These are phyloP conservation scores for Peromyscus californicus DNA, from an alignment of 2,113 vertebrate genomes.

Conservation along the genomic window DNA sequence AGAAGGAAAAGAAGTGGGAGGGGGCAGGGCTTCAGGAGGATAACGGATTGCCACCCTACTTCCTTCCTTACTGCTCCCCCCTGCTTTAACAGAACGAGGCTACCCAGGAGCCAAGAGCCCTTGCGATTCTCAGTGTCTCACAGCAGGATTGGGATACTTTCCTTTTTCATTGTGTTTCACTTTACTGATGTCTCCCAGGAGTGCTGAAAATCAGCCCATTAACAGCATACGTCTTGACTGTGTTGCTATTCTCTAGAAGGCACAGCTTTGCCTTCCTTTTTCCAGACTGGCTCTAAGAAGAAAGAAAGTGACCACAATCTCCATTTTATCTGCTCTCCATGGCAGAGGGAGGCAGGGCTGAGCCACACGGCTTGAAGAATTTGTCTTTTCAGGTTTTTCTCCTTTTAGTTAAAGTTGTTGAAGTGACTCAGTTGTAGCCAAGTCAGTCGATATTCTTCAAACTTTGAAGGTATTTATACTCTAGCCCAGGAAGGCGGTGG, in stretches of 20 bases:
- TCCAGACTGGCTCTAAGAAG: neutral
- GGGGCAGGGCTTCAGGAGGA: slow-evolving; percentile 64
- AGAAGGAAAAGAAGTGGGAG: slow-evolving; percentile 83
- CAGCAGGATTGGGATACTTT: neutral
- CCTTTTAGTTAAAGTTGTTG: neutral
- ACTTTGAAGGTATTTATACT: neutral
- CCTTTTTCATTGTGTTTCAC: slow-evolving; percentile 20
- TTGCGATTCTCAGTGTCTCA: slow-evolving; percentile 9
- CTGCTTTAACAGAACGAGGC: neutral
- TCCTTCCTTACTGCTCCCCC: neutral
- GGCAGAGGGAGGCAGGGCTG: neutral
- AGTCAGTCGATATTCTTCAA: neutral
- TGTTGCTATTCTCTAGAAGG: neutral
- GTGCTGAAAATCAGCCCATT: neutral
- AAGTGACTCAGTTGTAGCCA: neutral
- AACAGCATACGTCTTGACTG: neutral
- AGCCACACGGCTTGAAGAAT: neutral
- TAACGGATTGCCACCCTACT: slow-evolving; percentile 55
- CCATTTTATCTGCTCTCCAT: neutral
- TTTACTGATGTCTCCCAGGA: neutral
- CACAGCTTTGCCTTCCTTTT: neutral
- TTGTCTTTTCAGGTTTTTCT: slow-evolving; percentile 1
- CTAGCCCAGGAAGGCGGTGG: neutral
- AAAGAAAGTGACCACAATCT: neutral
- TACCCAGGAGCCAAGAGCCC: neutral